phyloP scores from a whole-genome alignment of 2,888 invertebrate species.

The Oscheius sp. region DNA sequence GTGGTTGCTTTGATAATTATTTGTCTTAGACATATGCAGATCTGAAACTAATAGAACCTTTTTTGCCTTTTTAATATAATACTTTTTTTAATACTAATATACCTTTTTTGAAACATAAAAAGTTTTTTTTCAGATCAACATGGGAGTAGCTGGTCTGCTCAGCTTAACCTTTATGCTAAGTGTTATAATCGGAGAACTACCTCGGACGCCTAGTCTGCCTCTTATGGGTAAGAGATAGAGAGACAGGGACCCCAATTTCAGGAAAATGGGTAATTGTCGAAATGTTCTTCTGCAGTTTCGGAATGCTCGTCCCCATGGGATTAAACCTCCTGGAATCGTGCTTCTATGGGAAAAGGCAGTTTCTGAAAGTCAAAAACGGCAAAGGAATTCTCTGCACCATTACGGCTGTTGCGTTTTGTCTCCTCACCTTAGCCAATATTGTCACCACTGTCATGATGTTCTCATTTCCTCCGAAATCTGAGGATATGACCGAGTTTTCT shows the following conservation, averaged over 20 bases:
- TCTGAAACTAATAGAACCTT: no score
- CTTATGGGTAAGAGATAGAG: background rate
- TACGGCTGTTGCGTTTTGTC: background rate
- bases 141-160: background rate
- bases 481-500: background rate
- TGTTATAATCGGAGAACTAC: background rate
- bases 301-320: background rate
- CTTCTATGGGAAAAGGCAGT: background rate
- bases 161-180: background rate
- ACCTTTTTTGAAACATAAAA: no score
- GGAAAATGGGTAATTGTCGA: slow-evolving; percentile 6
- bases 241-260: background rate
- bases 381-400: background rate
- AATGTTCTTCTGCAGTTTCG: background rate
- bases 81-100: no score
- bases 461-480: background rate
- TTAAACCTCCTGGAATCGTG: background rate
- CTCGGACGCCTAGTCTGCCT: background rate
- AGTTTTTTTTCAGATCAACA: background rate
- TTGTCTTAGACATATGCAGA: no score
- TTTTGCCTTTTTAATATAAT: no score
- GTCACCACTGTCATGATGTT: slow-evolving; percentile 1
- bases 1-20: no score
- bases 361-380: background rate
- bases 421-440: background rate